Percentiles rank a stretch among this genome's conserved stretches.
phyloP scores from a whole-genome alignment of 2,888 invertebrate genomes.

The Caenorhabditis becei region DNA sequence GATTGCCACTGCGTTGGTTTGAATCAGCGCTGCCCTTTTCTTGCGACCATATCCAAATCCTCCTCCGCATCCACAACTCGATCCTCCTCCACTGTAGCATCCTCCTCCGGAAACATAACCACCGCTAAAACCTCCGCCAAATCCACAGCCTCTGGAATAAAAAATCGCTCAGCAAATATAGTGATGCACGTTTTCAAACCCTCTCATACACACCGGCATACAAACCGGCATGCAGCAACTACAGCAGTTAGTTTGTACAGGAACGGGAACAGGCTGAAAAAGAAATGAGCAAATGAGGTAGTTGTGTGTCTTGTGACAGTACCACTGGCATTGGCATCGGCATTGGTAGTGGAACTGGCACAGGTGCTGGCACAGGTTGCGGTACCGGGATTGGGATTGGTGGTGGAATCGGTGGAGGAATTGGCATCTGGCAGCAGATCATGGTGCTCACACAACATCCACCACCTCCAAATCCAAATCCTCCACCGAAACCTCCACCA shows the following conservation, averaged over 20 bases:
- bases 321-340: conserved; percentile 57
- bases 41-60: conserved; percentile 64
- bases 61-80: conserved; percentile 45
- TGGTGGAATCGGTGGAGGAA: conserved; percentile 53
- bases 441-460: conserved; percentile 64
- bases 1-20: conserved; percentile 59
- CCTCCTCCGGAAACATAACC: conserved; percentile 54
- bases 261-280: conserved; percentile 64
- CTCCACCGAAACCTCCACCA: conserved; percentile 54
- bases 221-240: conserved; percentile 76
- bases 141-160: conserved; percentile 57
- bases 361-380: conserved; percentile 60
- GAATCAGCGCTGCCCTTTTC: conserved; percentile 65
- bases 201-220: conserved; percentile 73
- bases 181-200: conserved; percentile 49
- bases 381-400: conserved; percentile 63
- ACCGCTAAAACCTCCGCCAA: conserved; percentile 59
- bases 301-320: neutral
- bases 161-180: conserved; percentile 45
- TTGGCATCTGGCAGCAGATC: conserved; percentile 66
- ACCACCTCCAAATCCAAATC: conserved; percentile 57
- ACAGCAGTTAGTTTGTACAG: conserved; percentile 64
- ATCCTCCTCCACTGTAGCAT: conserved; percentile 57
- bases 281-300: neutral
- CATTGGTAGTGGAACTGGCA: conserved; percentile 55